Conservation (phyloP, 2,113 vertebrate genomes). For the Entosphenus tridentatus region DNA sequence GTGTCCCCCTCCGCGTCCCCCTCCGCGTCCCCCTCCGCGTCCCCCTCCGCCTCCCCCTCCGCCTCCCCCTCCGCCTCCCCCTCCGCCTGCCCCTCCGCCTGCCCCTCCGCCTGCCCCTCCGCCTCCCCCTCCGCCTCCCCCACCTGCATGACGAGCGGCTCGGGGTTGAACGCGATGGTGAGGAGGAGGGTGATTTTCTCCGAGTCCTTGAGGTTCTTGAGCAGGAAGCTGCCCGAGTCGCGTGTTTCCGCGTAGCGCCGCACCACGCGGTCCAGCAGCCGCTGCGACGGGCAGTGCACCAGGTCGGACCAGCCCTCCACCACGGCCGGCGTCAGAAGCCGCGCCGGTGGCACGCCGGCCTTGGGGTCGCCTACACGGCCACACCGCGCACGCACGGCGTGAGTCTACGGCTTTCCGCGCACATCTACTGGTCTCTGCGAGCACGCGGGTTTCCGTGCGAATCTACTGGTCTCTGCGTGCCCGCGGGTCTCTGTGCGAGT, state of each 20-base stretch:
- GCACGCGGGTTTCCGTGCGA: no score
- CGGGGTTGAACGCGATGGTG: slow-evolving; percentile 89
- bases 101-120: neutral
- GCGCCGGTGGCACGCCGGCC: slow-evolving; percentile 19
- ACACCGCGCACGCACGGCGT: no score
- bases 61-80: neutral
- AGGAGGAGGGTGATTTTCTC: slow-evolving; percentile 95
- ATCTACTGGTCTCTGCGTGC: no score
- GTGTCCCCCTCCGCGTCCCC: neutral
- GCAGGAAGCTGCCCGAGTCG: slow-evolving; percentile 89
- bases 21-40: neutral
- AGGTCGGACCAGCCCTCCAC: slow-evolving; percentile 97
- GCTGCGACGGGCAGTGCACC: slow-evolving; percentile 92
- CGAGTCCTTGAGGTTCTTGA: slow-evolving; percentile 89
- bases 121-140: neutral
- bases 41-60: neutral
- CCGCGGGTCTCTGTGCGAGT: no score
- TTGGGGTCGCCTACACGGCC: no score
- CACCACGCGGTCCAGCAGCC: slow-evolving; percentile 78
- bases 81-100: neutral
- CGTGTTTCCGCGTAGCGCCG: slow-evolving; percentile 90
- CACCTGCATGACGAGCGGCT: slow-evolving; percentile 91
- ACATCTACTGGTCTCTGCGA: no score
- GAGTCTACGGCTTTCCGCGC: no score
- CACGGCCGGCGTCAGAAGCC: slow-evolving; percentile 81